Evolutionary conservation across 2,888 invertebrate genomes (phyloP).

Genomic region (Helobdella robusta): DNA sequence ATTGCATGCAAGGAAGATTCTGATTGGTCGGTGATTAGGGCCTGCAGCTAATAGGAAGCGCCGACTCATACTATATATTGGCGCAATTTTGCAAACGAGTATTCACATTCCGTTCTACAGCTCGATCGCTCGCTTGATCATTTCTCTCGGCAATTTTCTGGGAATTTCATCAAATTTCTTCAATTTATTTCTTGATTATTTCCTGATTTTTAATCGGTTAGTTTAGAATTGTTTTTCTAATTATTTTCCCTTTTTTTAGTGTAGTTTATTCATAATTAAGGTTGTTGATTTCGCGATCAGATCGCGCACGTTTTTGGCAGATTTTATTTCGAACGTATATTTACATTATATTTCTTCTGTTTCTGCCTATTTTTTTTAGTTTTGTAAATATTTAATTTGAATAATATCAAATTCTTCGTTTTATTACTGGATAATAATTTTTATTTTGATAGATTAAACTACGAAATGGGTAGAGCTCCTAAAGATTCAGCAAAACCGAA

Average conservation of each 20-base stretch:
- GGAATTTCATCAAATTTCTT: background rate
- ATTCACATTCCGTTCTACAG: background rate
- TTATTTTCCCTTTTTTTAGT: too few relatives aligned
- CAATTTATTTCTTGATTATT: background rate
- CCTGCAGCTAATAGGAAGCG: background rate
- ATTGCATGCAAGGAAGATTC: background rate
- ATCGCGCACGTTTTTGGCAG: too few relatives aligned
- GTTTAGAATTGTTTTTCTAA: too few relatives aligned
- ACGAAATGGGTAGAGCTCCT: slow-evolving; percentile 15
- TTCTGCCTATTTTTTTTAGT: too few relatives aligned
- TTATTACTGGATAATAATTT: too few relatives aligned
- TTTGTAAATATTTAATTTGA: too few relatives aligned
- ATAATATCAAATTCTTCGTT: too few relatives aligned
- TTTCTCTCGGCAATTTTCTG: background rate
- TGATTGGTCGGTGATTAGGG: background rate
- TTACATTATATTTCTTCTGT: too few relatives aligned
- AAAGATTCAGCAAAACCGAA: slow-evolving; percentile 22
- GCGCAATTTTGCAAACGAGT: slow-evolving; percentile 4
- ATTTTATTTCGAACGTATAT: too few relatives aligned
- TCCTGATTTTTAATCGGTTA: slow-evolving; percentile 4
- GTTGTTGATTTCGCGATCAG: too few relatives aligned
- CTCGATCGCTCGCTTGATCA: background rate
- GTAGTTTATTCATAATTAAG: too few relatives aligned
- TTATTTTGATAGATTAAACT: too few relatives aligned
- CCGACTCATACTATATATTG: background rate